Evolutionary conservation across 2,797 vertebrate genomes (phyloP).

Genomic region (Melanotaenia parkinsoni): DNA sequence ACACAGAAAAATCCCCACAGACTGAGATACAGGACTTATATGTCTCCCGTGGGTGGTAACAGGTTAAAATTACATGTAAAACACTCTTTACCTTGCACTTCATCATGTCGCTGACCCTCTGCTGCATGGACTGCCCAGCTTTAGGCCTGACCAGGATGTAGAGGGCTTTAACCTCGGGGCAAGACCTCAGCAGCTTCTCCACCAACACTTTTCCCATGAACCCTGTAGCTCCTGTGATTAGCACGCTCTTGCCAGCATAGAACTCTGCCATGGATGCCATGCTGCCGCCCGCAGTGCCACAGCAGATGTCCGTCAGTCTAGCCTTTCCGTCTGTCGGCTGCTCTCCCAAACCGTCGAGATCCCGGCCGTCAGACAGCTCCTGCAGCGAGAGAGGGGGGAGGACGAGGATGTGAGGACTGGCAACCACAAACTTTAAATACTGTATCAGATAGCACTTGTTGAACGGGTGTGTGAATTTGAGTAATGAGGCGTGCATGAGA

Average conservation of each 20-base stretch:
- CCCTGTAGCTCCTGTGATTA: slow-evolving; percentile 94
- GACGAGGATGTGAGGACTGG: background rate
- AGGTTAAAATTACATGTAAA: background rate
- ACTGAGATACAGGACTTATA: too few relatives aligned
- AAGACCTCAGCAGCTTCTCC: slow-evolving; percentile 93
- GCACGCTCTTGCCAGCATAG: slow-evolving; percentile 89
- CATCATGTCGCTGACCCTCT: slow-evolving; percentile 90
- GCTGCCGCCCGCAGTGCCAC: slow-evolving; percentile 33
- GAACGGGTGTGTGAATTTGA: background rate
- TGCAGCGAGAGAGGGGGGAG: slow-evolving; percentile 50
- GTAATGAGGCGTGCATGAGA: background rate
- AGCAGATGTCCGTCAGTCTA: slow-evolving; percentile 33
- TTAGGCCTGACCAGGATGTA: slow-evolving; percentile 94
- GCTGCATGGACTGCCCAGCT: slow-evolving; percentile 89
- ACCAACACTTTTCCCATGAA: slow-evolving; percentile 96
- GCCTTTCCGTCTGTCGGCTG: slow-evolving; percentile 25
- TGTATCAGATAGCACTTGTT: slow-evolving; percentile 5
- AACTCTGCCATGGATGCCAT: slow-evolving; percentile 89
- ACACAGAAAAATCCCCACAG: too few relatives aligned
- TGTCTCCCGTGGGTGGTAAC: background rate
- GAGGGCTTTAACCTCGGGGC: slow-evolving; percentile 87
- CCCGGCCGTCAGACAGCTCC: slow-evolving; percentile 67
- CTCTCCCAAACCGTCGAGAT: slow-evolving; percentile 49
- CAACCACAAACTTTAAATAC: slow-evolving; percentile 30
- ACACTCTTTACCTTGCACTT: slow-evolving; percentile 88